Evolutionary conservation across 2,888 invertebrate genomes (phyloP), one percentile per base, ranked within the genome.

Genomic region (Eudemis profundana): DNA sequence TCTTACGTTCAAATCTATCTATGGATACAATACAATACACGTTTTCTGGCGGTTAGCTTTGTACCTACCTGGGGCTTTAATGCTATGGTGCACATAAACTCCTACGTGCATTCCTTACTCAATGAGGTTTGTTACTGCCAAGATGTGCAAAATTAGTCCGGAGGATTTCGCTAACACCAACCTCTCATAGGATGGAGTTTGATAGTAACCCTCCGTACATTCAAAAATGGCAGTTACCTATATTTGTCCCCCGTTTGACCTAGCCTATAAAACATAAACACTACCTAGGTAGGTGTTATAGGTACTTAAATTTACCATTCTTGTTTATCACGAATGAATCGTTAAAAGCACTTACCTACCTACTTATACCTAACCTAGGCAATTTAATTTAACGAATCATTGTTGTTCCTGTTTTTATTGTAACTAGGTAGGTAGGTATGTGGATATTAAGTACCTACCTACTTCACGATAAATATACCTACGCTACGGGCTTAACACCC

Each of bases 81-180:
- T 17, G 29, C 19, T 17, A 42, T 42, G 10, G 42, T 63, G 56
- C 63, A 49, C 54, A 62, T 49, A 49, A 47, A 56, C 63, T 64
- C 63, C 59, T 69, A 70, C 64, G 67, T 68, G 40, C 61, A 47
- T 23, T 57, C 54, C 60, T 70, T 61, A 27, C 17, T 42, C 47
- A n/a, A 66, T 69, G 49, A 64, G 54, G 59, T 50, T 36, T 68
- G 59, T 50, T 65, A 68, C 69, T 70, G 69, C 67, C 68, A 69
- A 68, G 47, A 62, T 64, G 69, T 70, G 69, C 70, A 57, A 69
- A 14, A 70, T 61, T 7, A 69, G 66, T 29, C 29, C 51, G n/a
- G 63, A 65, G 65, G 70, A 66, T 61, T 69, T 69, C 69, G 69
- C 69, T 67, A 69, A 67, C 69, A 70, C 68, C 66, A 42, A 47